Conservation (phyloP, 2,113 vertebrate genomes). For the Pampusana beccarii region DNA sequence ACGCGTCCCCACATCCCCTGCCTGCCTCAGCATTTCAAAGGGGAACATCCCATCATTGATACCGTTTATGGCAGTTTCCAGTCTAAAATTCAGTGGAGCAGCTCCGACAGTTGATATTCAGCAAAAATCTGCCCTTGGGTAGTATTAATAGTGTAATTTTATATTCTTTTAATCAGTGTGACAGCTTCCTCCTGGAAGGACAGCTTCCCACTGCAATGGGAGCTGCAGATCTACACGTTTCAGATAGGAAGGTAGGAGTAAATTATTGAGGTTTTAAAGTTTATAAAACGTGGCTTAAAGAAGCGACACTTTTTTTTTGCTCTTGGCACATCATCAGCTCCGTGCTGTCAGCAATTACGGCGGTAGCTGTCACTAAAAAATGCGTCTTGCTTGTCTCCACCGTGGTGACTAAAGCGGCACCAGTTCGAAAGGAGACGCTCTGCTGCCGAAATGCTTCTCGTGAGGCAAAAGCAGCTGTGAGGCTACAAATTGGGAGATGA, state of each 20-base stretch:
- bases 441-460: background rate
- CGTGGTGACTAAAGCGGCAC: rapidly evolving
- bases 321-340: background rate
- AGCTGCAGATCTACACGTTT: background rate
- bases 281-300: background rate
- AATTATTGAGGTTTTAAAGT: background rate
- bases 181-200: conserved; percentile 5
- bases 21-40: background rate
- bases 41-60: background rate
- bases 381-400: background rate
- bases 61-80: background rate
- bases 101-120: background rate
- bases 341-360: background rate
- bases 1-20: background rate
- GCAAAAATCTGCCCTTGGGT: conserved; percentile 9
- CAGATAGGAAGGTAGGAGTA: background rate
- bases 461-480: background rate
- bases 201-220: background rate
- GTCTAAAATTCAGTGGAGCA: background rate
- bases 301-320: background rate
- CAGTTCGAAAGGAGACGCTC: background rate
- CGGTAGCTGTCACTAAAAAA: background rate
- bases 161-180: background rate
- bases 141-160: background rate
- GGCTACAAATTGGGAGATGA: background rate